Evolutionary conservation across 2,113 vertebrate genomes (phyloP).

Genomic region (Xenotilapia caudafasciata): DNA sequence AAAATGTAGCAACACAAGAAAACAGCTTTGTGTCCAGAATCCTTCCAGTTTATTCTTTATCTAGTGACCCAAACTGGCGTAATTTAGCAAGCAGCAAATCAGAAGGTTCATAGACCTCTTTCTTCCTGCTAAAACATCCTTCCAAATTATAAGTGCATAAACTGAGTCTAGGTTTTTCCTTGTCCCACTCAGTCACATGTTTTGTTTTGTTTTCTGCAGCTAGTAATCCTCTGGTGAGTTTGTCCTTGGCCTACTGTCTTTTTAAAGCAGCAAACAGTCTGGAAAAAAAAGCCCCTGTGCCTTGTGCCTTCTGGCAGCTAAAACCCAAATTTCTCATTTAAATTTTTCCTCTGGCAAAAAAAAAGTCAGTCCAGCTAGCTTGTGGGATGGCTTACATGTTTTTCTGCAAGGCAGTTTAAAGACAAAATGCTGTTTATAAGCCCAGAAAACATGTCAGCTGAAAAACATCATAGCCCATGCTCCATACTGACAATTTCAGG

Average conservation of each 20-base stretch:
- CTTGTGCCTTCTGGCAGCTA: background rate
- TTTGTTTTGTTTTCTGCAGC: background rate
- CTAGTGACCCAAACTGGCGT: background rate
- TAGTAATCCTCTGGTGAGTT: background rate
- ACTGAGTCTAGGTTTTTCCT: background rate
- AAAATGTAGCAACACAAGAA: background rate
- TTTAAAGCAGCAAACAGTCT: background rate
- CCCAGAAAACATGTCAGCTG: background rate
- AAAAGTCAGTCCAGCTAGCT: background rate
- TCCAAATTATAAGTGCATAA: background rate
- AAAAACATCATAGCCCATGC: background rate
- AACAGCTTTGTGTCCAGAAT: background rate
- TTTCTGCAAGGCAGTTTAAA: background rate
- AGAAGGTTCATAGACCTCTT: background rate
- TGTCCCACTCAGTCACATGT: background rate
- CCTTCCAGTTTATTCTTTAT: background rate
- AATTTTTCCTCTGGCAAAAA: background rate
- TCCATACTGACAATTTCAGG: background rate
- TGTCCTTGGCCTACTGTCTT: background rate
- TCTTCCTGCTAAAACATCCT: background rate
- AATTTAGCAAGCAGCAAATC: background rate
- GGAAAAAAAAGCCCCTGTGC: background rate
- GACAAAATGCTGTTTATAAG: constrained; percentile 16
- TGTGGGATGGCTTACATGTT: background rate
- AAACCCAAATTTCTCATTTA: background rate